Percentiles rank a stretch among this genome's conserved stretches.
Conservation (phyloP, 2,113 vertebrate genomes). For the Mesembrinibis cayennensis region DNA sequence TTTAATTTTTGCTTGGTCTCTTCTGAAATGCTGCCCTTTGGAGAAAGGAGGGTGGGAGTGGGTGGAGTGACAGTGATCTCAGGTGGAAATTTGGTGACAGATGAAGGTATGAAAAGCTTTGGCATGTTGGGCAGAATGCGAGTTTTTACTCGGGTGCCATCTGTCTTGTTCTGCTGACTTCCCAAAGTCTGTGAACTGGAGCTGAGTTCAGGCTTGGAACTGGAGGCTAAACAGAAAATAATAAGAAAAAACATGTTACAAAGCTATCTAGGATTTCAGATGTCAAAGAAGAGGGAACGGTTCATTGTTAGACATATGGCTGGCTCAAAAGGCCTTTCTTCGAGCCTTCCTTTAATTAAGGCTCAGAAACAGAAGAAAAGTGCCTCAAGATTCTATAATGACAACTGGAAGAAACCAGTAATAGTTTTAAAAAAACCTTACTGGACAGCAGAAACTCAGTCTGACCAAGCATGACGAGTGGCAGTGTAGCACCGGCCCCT, state of each 20-base stretch:
- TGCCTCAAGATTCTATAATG: not conserved
- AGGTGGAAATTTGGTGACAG: slow-evolving; percentile 92
- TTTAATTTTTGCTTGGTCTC: slow-evolving; percentile 98
- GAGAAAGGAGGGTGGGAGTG: slow-evolving; percentile 95
- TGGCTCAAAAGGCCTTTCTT: not conserved
- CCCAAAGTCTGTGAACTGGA: slow-evolving; percentile 68
- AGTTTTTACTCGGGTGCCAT: slow-evolving; percentile 84
- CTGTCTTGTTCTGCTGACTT: slow-evolving; percentile 77
- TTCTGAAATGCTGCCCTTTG: slow-evolving; percentile 98
- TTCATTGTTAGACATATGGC: not conserved
- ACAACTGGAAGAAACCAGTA: not conserved
- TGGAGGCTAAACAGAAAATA: slow-evolving; percentile 68
- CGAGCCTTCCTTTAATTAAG: not conserved
- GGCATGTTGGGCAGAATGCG: slow-evolving; percentile 91
- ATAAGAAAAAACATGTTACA: not conserved
- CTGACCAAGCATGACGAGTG: not conserved
- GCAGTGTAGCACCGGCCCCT: not conserved
- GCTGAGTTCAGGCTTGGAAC: slow-evolving; percentile 74
- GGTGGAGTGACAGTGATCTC: slow-evolving; percentile 99
- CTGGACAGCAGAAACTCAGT: not conserved
- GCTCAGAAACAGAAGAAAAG: not conserved
- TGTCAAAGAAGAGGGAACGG: not conserved
- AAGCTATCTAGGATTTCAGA: slow-evolving; percentile 13
- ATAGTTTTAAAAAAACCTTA: not conserved
- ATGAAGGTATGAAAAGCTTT: slow-evolving; percentile 95